These are phyloP conservation scores for Epiblema foenella DNA, from an alignment of 2,888 invertebrate genomes.

Conservation along the genomic window DNA sequence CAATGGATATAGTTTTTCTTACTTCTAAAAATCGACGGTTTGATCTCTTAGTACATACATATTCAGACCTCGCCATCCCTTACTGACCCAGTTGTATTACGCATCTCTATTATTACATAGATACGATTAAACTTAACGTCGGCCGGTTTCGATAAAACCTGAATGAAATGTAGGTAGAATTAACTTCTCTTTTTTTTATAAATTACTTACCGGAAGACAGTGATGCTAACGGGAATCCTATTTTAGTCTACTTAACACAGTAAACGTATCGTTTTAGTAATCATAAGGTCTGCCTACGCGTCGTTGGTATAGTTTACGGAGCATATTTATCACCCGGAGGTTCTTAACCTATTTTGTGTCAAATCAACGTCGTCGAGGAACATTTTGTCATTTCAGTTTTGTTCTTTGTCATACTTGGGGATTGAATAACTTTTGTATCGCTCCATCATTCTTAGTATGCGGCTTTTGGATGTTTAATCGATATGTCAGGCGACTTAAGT, in stretches of 20 bases:
- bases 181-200: conserved; percentile 29
- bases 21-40: neutral
- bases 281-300: conserved; percentile 38
- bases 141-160: neutral
- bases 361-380: conserved; percentile 1
- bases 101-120: neutral
- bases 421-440: conserved; percentile 44
- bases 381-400: conserved; percentile 32
- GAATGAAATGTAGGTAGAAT: neutral
- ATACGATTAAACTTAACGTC: conserved; percentile 12
- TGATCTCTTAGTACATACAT: neutral
- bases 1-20: neutral
- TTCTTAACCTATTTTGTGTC: conserved; percentile 18
- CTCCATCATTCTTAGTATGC: conserved; percentile 43
- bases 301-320: conserved; percentile 34
- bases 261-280: conserved; percentile 43
- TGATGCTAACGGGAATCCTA: conserved; percentile 28
- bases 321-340: conserved; percentile 31
- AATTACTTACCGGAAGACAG: conserved; percentile 37
- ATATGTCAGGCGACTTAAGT: conserved; percentile 35
- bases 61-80: neutral
- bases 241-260: conserved; percentile 41
- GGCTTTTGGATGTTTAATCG: conserved; percentile 43
- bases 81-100: neutral
- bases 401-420: conserved; percentile 36